Conservation (phyloP, 2,888 invertebrate genomes). For the Tanytarsus gracilentus region DNA sequence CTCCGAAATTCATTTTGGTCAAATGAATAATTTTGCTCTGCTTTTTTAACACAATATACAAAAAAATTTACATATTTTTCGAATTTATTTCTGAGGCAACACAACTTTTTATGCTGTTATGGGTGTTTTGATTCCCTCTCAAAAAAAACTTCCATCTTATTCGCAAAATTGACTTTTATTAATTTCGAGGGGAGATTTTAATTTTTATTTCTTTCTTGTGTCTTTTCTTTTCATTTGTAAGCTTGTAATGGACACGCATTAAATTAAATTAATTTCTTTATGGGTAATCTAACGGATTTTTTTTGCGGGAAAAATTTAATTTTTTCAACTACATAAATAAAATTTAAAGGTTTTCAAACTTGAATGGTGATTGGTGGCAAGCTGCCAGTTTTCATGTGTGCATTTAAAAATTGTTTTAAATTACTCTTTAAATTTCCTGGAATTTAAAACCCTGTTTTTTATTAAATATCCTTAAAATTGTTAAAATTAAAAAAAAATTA, state of each 20-base stretch:
- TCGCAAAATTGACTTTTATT: neutral
- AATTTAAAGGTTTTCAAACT: too few species aligned
- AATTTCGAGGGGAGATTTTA: neutral
- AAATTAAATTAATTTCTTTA: slow-evolving; percentile 18
- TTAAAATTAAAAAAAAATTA: too few species aligned
- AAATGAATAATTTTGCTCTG: slow-evolving; percentile 20
- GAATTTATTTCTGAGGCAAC: slow-evolving; percentile 3
- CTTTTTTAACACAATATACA: neutral
- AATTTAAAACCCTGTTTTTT: too few species aligned
- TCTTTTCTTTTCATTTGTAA: neutral
- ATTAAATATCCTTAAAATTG: too few species aligned
- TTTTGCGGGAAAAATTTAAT: neutral
- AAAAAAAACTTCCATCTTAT: neutral
- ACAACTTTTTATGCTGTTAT: slow-evolving; percentile 2
- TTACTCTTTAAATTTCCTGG: too few species aligned
- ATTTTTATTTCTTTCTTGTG: neutral
- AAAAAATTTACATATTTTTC: slow-evolving; percentile 26
- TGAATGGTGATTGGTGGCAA: too few species aligned
- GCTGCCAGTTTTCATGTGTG: too few species aligned
- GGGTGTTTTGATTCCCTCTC: slow-evolving; percentile 9
- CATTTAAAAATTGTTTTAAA: too few species aligned
- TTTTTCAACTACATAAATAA: too few species aligned
- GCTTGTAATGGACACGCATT: slow-evolving; percentile 12
- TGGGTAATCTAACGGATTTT: neutral
- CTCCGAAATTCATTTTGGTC: slow-evolving; percentile 21